Evolutionary conservation across 2,888 invertebrate genomes (phyloP).

Genomic region (Latrodectus elegans): DNA sequence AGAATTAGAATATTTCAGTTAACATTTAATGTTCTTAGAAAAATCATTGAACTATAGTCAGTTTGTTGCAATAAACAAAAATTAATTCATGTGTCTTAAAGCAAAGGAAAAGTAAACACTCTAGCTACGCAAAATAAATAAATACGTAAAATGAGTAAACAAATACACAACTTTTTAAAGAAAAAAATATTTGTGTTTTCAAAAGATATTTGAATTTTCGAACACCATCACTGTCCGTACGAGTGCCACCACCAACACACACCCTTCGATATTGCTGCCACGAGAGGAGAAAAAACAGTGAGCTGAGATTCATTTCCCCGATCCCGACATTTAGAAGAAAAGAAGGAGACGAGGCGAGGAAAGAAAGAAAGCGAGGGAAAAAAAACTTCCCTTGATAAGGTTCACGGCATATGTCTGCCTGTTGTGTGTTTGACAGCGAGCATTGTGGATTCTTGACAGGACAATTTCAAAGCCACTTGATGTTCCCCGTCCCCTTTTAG

Average conservation of each 20-base stretch:
- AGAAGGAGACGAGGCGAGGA: neutral
- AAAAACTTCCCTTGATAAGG: slow-evolving; percentile 34
- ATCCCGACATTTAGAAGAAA: slow-evolving; percentile 29
- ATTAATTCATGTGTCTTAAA: no score
- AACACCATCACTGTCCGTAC: no score
- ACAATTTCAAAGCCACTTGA: slow-evolving; percentile 69
- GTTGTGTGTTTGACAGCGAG: slow-evolving; percentile 55
- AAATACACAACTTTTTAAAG: no score
- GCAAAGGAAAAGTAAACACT: no score
- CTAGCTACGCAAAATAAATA: no score
- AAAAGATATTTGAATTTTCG: slow-evolving; percentile 36
- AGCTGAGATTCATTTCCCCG: slow-evolving; percentile 13
- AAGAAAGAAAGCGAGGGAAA: slow-evolving; percentile 20
- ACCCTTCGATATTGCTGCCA: no score
- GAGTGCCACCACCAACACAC: slow-evolving; percentile 12
- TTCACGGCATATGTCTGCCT: slow-evolving; percentile 58
- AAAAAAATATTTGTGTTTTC: neutral
- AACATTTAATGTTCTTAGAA: no score
- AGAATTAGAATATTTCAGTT: no score
- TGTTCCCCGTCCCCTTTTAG: slow-evolving; percentile 21
- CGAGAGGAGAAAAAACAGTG: slow-evolving; percentile 30
- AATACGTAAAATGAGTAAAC: no score
- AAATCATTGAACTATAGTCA: no score
- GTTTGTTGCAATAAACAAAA: no score
- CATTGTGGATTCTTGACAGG: slow-evolving; percentile 64